Evolutionary conservation across 2,888 invertebrate species (phyloP).

Genomic region (Meiosimyza platycephala): DNA sequence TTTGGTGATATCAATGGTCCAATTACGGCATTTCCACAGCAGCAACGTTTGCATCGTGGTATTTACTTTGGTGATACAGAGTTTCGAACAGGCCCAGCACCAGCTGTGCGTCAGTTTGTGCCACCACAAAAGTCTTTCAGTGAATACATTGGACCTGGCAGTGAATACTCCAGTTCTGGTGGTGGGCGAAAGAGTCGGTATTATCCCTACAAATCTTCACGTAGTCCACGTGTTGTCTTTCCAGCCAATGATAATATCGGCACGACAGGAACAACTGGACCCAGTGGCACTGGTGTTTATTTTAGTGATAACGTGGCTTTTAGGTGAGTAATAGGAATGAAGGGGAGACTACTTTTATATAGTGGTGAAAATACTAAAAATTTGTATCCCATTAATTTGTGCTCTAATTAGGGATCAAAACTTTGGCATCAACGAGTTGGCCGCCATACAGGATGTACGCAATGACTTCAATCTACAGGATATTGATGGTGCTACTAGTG

Average conservation of each 20-base stretch:
- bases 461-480: slow-evolving; percentile 76
- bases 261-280: slow-evolving; percentile 55
- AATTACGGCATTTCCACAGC: slow-evolving; percentile 64
- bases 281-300: slow-evolving; percentile 62
- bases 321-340: slow-evolving; percentile 53
- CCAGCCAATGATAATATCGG: slow-evolving; percentile 65
- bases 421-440: slow-evolving; percentile 72
- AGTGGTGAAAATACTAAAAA: neutral
- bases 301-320: slow-evolving; percentile 66
- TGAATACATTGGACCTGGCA: slow-evolving; percentile 54
- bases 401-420: slow-evolving; percentile 70
- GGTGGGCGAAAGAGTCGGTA: slow-evolving; percentile 60
- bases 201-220: slow-evolving; percentile 64
- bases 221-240: slow-evolving; percentile 66
- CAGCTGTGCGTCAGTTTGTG: slow-evolving; percentile 45
- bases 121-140: slow-evolving; percentile 65
- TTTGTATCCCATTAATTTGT: slow-evolving; percentile 56
- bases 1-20: slow-evolving; percentile 67
- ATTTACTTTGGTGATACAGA: slow-evolving; percentile 63
- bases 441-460: slow-evolving; percentile 68
- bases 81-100: slow-evolving; percentile 54
- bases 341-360: neutral
- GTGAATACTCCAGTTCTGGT: slow-evolving; percentile 55
- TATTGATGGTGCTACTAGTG: slow-evolving; percentile 62
- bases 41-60: slow-evolving; percentile 61